Evolutionary conservation across 2,797 vertebrate species (phyloP), one percentile per base, ranked within the genome.

Genomic region (Choloepus didactylus): DNA sequence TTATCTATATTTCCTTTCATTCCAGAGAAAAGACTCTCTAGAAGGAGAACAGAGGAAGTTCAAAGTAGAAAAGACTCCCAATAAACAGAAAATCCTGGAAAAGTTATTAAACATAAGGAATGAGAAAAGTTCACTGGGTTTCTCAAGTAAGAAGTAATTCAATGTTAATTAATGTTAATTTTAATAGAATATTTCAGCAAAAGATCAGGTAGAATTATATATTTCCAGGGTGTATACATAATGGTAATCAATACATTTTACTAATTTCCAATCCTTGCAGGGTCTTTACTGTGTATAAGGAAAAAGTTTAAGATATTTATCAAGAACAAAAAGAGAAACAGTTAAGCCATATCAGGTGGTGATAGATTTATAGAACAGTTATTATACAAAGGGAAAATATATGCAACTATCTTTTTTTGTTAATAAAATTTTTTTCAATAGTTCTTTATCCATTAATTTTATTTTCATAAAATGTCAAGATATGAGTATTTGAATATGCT

Each of bases 171-270:
- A 69, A 70, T 29, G 3, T 16, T 79, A 51, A 23, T 76, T 76
- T 86, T 72, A 56, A 2, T 44, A 46, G 3, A 59, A 31, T 16
- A 38, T 3, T 84, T 62, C 8, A 83, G 35, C 19, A 75, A 6
- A 81, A n/a, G 1, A 62, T 60, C 14, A 14, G 8, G 70, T 51
- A 91, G 66, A 46, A 5, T 44, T 23, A 35, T 56, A 27, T 69
- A 16, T 54, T 2, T 1, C 3, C 21, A 59, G 10, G 84, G 9
- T 6, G 5, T 69, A 1, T 4, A 93, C 49, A 62, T 25, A 56
- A 69, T 35, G 12, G 0, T 12, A 6, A 5, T 0, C 2, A 18
- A 27, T 41, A 46, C 2, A 59, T 6, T 31, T 56, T 72, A 16
- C 6, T 88, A 72, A 66, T 35, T 90, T 59, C 8, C 31, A 56